Conservation (phyloP, 2,113 vertebrate genomes). For the Phylloscopus whistleri region DNA sequence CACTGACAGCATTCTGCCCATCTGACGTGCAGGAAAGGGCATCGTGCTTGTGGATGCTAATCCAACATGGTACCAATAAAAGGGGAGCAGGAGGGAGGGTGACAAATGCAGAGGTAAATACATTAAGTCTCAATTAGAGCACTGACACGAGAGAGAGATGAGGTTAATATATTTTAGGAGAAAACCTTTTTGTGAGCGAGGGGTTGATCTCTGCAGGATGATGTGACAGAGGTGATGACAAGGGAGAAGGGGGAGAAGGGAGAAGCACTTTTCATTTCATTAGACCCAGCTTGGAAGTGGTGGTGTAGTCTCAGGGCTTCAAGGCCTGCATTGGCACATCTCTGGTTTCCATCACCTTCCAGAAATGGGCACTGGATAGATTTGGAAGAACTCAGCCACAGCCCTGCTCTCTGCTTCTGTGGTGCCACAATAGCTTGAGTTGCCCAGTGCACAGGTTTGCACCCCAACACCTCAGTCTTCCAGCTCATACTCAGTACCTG, state of each 20-base stretch:
- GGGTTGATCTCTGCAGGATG: slow-evolving; percentile 9
- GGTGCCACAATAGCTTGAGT: not conserved
- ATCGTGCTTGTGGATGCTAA: not conserved
- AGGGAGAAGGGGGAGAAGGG: not conserved
- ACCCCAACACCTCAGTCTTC: too few relatives aligned
- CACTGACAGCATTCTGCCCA: not conserved
- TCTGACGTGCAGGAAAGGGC: not conserved
- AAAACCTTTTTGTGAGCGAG: not conserved
- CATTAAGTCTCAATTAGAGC: slow-evolving; percentile 49
- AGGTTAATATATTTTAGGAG: slow-evolving; percentile 41
- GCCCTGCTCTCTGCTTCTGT: not conserved
- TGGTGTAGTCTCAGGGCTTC: not conserved
- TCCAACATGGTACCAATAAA: not conserved
- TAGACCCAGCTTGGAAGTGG: not conserved
- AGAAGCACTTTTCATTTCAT: slow-evolving; percentile 11
- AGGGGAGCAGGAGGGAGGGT: not conserved
- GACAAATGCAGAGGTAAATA: slow-evolving; percentile 48
- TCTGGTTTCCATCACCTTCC: not conserved
- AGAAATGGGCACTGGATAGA: fast-evolving
- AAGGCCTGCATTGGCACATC: not conserved
- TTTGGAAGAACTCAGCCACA: not conserved
- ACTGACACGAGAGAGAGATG: not conserved
- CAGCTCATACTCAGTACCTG: not conserved
- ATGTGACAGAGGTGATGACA: slow-evolving; percentile 31
- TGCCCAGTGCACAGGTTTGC: not conserved